Base-by-base conservation (phyloP, 2,797 vertebrate species). In the Emydoidea blandingii region DNA sequence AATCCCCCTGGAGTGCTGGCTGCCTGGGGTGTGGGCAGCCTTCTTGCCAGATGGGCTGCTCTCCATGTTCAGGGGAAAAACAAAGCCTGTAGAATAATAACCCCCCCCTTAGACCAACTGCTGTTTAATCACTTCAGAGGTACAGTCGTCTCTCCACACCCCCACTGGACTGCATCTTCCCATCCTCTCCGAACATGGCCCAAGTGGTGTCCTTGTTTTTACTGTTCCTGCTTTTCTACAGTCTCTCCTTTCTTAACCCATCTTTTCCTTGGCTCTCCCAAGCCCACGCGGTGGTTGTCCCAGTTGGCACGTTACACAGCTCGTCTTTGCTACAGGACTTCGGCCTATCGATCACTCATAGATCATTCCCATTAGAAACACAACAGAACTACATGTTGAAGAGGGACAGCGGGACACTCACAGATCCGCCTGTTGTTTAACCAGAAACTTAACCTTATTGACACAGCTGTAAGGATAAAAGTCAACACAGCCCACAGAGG, bases 201-300 rank as follows among this genome's bases (percentile, higher is more conserved):
- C 29, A 31, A 1, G 12, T 7, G 1, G 27, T 1, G 9, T 8
- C 76, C 44, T 31, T 49, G 5, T 12, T 47, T 21, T 14, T 44
- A 18, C 16, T 7, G 14, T 27, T 37, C 6, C 41, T 81, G 50
- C 9, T 41, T 56, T 81, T 12, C 54, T 44, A 15, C 41, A 8
- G 5, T 44, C 41, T 23, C 25, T 44, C 49, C 25, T 4, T 19
- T 37, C 41, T 12, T 44, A 27, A 14, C 53, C 18, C 53, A 8
- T 3, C 47, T 41, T 34, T 21, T 14, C 79, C 44, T 6, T 5
- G 21, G 37, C 12, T 44, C 80, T 15, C 14, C 25, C 14, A 2
- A 23, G 23, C 37, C 21, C n/a, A 10, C 12, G 4, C 5, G 3
- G 12, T 2, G 54, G 29, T 6, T 62, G 34, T 29, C 76, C 52